Evolutionary conservation across 2,113 vertebrate genomes (phyloP), one percentile per base, ranked within the genome.

Genomic region (Grus americana): DNA sequence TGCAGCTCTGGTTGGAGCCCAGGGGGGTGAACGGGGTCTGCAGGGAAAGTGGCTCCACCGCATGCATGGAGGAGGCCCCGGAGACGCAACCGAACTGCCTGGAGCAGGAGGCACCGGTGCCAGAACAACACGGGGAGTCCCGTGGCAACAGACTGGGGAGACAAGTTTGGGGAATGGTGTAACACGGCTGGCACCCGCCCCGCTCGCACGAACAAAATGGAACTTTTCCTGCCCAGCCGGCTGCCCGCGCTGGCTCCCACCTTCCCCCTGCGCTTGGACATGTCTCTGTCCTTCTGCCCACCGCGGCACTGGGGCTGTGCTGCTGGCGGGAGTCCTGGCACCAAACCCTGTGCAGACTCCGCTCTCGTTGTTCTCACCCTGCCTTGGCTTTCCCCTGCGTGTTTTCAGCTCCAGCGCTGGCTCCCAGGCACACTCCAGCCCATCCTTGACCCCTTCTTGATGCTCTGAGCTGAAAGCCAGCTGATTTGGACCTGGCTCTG

Each of bases 41-140:
- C 42, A 38, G 29, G 34, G 70, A 21, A 76, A 30, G 22, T 3
- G 2, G 62, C 42, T 38, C 22, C 36, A 49, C 46, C 0, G 0
- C 0, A 0, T 40, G 42, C 11, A 6, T 6, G 22, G 47, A 57
- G 59, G n/a, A 72, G 63, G 40, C 15, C 12, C 42, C 0, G 0
- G 58, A 75, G 78, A 15, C 0, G 1, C 14, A 62, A 24, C 26
- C 17, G 52, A 75, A 66, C 14, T 3, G 1, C 79, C 29, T 0
- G 0, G 66, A 54, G 85, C 52, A 22, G 57, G 81, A 78, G 34
- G 11, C 21, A 44, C 23, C 1, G 0, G 42, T 79, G 81, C 68
- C 73, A 65, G 88, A 72, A 9, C 34, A 76, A 15, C 38, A 3
- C 2, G 1, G 47, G 24, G n/a, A 47, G 14, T 47, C 34, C 15